These are phyloP conservation scores for Tautogolabrus adspersus DNA, from an alignment of 2,113 vertebrate species.

Conservation along the genomic window DNA sequence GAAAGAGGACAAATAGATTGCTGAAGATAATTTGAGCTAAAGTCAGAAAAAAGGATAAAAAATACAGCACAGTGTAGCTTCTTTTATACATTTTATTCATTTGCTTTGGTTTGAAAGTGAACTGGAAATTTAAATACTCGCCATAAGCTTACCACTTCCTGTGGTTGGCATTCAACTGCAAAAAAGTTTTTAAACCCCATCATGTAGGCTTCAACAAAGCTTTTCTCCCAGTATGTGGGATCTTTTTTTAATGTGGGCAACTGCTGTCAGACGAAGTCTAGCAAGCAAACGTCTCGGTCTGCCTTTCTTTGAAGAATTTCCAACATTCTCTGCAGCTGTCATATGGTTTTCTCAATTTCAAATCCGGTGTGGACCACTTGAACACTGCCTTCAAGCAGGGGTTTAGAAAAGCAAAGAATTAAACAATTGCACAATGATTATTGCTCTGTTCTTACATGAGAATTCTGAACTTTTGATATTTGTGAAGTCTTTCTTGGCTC, in stretches of 20 bases:
- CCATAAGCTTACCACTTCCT: neutral
- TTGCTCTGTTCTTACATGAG: neutral
- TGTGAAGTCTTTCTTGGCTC: neutral
- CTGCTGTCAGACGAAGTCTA: neutral
- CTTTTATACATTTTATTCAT: neutral
- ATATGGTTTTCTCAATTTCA: slow-evolving; percentile 13
- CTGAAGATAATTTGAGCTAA: slow-evolving; percentile 9
- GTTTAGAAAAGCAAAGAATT: neutral
- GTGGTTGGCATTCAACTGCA: slow-evolving; percentile 10
- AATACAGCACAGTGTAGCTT: neutral
- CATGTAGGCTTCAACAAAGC: neutral
- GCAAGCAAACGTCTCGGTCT: neutral
- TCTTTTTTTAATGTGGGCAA: neutral
- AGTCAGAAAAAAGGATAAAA: neutral
- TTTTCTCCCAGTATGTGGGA: neutral
- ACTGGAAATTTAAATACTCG: neutral
- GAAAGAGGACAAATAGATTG: slow-evolving; percentile 6
- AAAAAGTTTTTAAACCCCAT: neutral
- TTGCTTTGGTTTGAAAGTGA: neutral
- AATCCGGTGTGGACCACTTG: slow-evolving; percentile 8
- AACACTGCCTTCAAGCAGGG: neutral
- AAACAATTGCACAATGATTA: slow-evolving; percentile 4
- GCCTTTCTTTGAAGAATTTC: slow-evolving; percentile 16
- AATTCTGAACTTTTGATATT: neutral
- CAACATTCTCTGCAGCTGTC: neutral